Percentiles rank a stretch among this genome's conserved stretches.
phyloP scores from a whole-genome alignment of 2,888 invertebrate species.

The Barypeithes pellucidus region DNA sequence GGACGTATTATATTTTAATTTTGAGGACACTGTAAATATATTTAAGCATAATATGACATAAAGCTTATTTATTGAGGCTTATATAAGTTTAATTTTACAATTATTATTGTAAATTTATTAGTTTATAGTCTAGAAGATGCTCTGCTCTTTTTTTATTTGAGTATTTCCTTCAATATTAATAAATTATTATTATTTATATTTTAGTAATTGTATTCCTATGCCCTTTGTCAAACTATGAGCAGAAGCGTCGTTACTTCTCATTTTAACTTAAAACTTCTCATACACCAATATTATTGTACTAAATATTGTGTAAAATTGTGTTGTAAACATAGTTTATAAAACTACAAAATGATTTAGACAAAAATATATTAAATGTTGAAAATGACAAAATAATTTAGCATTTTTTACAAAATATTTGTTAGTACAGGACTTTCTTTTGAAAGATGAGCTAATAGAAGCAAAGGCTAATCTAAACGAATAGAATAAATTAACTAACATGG shows the following conservation, averaged over 20 bases:
- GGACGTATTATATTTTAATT: neutral
- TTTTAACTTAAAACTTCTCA: too few species aligned
- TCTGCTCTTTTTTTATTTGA: neutral
- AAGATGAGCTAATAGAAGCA: too few species aligned
- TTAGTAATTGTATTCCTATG: too few species aligned
- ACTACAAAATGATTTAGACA: neutral
- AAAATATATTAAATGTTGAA: neutral
- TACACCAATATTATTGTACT: neutral
- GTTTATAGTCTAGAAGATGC: neutral
- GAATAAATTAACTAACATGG: too few species aligned
- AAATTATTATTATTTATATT: too few species aligned
- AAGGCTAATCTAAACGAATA: too few species aligned
- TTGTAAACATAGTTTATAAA: neutral
- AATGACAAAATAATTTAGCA: neutral
- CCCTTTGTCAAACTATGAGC: too few species aligned
- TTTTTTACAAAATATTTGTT: too few species aligned
- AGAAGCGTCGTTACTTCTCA: too few species aligned
- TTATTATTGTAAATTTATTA: neutral
- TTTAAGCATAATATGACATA: neutral
- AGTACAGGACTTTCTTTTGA: too few species aligned
- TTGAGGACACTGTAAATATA: conserved; percentile 3
- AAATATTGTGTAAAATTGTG: neutral
- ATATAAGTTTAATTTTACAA: neutral
- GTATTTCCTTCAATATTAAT: too few species aligned
- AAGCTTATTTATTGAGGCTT: neutral